Percentiles rank a stretch among this genome's conserved stretches.
Conservation (phyloP, 1,140 invertebrate genomes). For the Arion vulgaris region DNA sequence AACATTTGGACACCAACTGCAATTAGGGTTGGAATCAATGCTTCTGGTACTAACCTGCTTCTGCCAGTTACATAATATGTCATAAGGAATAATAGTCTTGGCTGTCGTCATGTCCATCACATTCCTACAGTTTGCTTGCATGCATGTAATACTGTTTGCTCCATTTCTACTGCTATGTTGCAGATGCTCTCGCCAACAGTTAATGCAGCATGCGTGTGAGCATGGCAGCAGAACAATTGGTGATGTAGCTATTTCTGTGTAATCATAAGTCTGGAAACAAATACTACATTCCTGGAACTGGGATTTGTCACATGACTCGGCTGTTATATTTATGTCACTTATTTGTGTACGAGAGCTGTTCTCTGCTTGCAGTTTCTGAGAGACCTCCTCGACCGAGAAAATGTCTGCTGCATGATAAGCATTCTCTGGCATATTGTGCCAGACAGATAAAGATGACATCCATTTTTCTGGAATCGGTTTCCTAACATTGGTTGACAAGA, state of each 20-base stretch:
- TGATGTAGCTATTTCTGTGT: background rate
- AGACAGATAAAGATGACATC: background rate
- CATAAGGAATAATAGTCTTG: background rate
- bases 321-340: background rate
- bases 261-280: background rate
- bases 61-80: background rate
- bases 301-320: background rate
- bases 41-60: background rate
- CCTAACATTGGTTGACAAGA: no score
- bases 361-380: background rate
- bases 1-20: constrained; percentile 17
- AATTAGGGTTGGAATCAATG: background rate
- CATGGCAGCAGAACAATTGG: background rate
- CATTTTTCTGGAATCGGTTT: background rate
- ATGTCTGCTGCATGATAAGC: background rate
- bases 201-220: constrained; percentile 3
- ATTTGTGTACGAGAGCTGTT: background rate
- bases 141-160: background rate
- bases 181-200: constrained; percentile 10
- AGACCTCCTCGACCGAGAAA: background rate
- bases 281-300: background rate
- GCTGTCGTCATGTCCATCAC: background rate
- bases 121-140: background rate
- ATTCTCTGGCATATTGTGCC: background rate
- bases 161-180: background rate